Conservation (phyloP, 2,888 invertebrate genomes). For the Acleris sparsana region DNA sequence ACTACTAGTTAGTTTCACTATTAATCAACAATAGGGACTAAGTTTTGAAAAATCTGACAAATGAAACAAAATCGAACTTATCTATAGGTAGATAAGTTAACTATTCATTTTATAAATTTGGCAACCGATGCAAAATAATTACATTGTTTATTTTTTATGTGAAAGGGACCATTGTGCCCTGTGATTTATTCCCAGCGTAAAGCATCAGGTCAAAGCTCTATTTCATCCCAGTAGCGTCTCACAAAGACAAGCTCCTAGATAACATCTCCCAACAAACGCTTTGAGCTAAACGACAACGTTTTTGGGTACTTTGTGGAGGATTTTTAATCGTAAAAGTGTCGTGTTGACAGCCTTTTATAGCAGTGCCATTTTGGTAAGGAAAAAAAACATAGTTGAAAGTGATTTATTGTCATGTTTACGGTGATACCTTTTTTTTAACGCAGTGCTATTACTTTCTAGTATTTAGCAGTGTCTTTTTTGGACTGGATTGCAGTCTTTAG, state of each 20-base stretch:
- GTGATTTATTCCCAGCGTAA: background rate
- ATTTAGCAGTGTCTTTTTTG: no score
- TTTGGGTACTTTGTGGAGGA: slow-evolving; percentile 22
- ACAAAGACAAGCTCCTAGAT: slow-evolving; percentile 1
- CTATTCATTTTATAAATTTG: no score
- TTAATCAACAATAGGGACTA: no score
- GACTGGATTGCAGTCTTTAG: no score
- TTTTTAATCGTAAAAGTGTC: slow-evolving; percentile 25
- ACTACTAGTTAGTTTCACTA: no score
- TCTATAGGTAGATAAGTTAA: no score
- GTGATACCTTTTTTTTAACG: background rate
- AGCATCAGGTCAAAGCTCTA: slow-evolving; percentile 1
- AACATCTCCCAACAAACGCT: slow-evolving; percentile 2
- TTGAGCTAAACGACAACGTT: slow-evolving; percentile 13
- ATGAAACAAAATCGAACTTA: no score
- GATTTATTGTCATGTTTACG: slow-evolving; percentile 13
- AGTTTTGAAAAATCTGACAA: no score
- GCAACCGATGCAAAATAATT: no score
- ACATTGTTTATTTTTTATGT: no score
- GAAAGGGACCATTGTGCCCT: no score
- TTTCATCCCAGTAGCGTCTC: background rate
- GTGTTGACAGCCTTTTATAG: slow-evolving; percentile 20
- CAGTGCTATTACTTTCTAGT: no score
- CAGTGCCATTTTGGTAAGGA: slow-evolving; percentile 9
- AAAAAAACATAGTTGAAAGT: slow-evolving; percentile 20